These are phyloP conservation scores for Protosalanx chinensis DNA, from an alignment of 2,797 vertebrate genomes.

Conservation along the genomic window DNA sequence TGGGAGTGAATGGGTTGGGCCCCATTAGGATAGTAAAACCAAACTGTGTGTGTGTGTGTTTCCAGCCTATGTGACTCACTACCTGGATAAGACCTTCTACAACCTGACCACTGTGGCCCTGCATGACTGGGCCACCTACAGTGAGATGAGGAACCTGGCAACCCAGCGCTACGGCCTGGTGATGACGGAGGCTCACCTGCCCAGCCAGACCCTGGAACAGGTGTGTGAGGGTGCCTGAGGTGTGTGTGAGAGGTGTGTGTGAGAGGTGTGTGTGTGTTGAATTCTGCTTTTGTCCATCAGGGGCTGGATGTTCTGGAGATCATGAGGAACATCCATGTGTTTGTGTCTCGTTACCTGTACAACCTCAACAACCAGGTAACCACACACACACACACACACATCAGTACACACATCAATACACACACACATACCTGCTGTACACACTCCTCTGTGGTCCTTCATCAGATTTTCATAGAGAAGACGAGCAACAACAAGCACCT, in stretches of 20 bases:
- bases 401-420: no score
- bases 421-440: no score
- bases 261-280: neutral
- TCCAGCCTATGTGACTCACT: constrained; percentile 92
- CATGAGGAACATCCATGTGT: constrained; percentile 99
- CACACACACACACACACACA: no score
- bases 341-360: constrained; percentile 97
- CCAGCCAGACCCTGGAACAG: constrained; percentile 98
- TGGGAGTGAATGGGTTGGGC: no score
- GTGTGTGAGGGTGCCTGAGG: constrained; percentile 55
- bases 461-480: constrained; percentile 95
- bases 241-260: neutral
- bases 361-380: constrained; percentile 98
- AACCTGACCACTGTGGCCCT: constrained; percentile 96
- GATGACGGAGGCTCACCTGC: constrained; percentile 97
- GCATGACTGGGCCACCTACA: constrained; percentile 99
- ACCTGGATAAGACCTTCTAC: constrained; percentile 98
- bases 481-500: constrained; percentile 99
- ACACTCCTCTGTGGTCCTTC: no score
- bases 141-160: constrained; percentile 98
- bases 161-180: constrained; percentile 91
- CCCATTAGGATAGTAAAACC: no score
- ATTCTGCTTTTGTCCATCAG: constrained; percentile 61
- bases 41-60: constrained; percentile 1
- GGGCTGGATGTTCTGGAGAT: constrained; percentile 98